Evolutionary conservation across 2,113 vertebrate species (phyloP).

Genomic region (Aphyosemion australe): DNA sequence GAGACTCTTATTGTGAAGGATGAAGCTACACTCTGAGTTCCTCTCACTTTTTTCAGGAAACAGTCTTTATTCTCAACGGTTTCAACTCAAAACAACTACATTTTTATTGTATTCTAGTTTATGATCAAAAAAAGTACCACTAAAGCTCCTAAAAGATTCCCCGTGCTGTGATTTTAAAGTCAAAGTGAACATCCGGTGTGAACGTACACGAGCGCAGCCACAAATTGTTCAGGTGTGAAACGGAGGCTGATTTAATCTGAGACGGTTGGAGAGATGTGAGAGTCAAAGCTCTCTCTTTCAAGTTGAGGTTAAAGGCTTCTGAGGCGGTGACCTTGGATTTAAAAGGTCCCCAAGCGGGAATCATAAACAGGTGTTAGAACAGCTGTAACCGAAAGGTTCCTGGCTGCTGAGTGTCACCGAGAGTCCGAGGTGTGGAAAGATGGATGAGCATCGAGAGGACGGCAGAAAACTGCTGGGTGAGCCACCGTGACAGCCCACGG

Average conservation of each 20-base stretch:
- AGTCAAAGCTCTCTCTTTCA: constrained; percentile 40
- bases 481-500: constrained; percentile 38
- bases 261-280: background rate
- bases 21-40: no score
- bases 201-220: background rate
- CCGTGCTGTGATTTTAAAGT: background rate
- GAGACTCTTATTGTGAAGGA: no score
- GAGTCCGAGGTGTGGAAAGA: background rate
- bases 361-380: constrained; percentile 56
- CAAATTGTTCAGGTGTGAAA: constrained; percentile 4
- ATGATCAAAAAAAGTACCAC: no score
- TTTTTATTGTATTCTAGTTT: no score
- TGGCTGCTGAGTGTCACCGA: constrained; percentile 10
- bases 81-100: no score
- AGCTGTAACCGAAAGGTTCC: constrained; percentile 45
- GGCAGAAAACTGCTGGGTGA: constrained; percentile 10
- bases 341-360: constrained; percentile 16
- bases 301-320: constrained; percentile 39
- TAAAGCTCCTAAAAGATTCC: no score
- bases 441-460: constrained; percentile 18
- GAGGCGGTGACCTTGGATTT: constrained; percentile 52
- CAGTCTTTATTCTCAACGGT: no score
- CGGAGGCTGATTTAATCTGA: constrained; percentile 25
- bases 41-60: no score
- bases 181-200: constrained; percentile 7